Conservation (phyloP, 2,113 vertebrate species). For the Gallinago jamesoni region DNA sequence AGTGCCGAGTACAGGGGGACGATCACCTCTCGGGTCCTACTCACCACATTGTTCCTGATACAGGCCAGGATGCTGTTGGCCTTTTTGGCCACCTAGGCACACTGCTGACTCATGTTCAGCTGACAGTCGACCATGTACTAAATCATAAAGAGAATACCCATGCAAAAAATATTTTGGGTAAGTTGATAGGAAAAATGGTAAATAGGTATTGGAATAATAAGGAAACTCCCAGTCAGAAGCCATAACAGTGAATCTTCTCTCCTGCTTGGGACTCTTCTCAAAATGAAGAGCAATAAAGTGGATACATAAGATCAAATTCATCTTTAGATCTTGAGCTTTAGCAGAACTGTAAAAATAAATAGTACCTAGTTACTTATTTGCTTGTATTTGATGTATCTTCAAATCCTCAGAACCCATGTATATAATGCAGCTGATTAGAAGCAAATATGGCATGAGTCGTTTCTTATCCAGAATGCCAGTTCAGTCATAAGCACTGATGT, state of each 20-base stretch:
- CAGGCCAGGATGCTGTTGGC: no score
- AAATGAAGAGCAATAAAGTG: background rate
- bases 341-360: background rate
- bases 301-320: background rate
- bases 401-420: background rate
- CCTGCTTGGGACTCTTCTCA: background rate
- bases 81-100: no score
- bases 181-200: background rate
- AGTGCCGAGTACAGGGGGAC: no score
- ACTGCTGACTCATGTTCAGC: no score
- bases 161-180: background rate
- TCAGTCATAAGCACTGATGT: background rate
- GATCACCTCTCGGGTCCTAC: no score
- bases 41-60: no score
- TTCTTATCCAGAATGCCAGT: background rate
- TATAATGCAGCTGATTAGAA: background rate
- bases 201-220: background rate
- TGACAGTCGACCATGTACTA: no score
- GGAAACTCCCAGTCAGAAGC: background rate
- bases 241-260: background rate
- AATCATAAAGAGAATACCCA: background rate
- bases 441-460: accelerated
- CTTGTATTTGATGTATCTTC: background rate
- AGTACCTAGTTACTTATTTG: background rate
- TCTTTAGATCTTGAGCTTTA: background rate